Evolutionary conservation across 2,797 vertebrate species (phyloP).

Genomic region (Glossophaga mutica): DNA sequence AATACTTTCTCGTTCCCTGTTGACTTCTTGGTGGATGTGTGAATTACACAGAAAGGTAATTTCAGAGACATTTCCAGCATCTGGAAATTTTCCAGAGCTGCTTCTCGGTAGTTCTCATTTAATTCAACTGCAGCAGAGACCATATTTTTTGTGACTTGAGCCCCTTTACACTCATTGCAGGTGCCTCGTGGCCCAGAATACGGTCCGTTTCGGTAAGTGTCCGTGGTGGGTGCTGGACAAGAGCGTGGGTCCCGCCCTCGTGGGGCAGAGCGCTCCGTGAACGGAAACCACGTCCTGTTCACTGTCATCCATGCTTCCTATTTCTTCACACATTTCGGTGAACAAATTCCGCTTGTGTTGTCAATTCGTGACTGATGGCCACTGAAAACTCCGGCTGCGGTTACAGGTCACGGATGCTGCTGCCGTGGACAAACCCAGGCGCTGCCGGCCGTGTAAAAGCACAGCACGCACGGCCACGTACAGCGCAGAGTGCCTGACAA

Average conservation of each 20-base stretch:
- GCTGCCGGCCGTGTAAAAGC: background rate
- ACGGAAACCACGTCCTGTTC: background rate
- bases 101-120: background rate
- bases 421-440: background rate
- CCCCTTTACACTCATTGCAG: background rate
- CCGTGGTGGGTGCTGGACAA: background rate
- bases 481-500: background rate
- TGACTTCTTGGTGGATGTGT: background rate
- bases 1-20: background rate
- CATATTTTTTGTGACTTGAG: background rate
- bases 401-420: background rate
- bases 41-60: background rate
- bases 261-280: background rate
- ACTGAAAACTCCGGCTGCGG: background rate
- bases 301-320: background rate
- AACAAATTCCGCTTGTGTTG: background rate
- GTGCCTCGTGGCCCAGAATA: background rate
- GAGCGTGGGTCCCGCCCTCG: background rate
- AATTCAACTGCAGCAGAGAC: background rate
- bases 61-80: background rate
- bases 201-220: background rate
- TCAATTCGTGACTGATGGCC: background rate
- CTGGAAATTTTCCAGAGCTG: background rate
- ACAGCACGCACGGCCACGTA: fast-evolving
- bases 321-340: background rate